Conservation (phyloP, 1,140 invertebrate species). For the Watersipora subatra region DNA sequence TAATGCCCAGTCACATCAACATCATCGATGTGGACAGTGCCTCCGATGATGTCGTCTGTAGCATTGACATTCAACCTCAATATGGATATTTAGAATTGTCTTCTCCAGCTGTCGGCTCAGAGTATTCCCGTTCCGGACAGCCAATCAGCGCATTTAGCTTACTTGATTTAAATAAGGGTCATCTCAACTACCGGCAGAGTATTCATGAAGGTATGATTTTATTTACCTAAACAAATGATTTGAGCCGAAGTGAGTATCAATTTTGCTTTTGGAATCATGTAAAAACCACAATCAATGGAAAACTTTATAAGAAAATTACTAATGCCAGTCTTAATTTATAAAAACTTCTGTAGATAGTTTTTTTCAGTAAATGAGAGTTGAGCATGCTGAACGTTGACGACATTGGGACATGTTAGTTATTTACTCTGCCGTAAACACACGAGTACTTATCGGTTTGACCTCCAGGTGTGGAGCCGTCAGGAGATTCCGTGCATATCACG, state of each 20-base stretch:
- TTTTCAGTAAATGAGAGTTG: too few species aligned
- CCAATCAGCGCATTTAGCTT: slow-evolving; percentile 34
- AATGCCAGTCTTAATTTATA: too few species aligned
- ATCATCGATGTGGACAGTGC: slow-evolving; percentile 35
- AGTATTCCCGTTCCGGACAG: slow-evolving; percentile 28
- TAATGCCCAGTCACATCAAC: slow-evolving; percentile 29
- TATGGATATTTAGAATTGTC: slow-evolving; percentile 38
- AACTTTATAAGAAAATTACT: too few species aligned
- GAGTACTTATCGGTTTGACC: neutral
- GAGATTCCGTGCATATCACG: slow-evolving; percentile 29
- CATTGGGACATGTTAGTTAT: too few species aligned
- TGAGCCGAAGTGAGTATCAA: too few species aligned
- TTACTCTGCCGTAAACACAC: too few species aligned
- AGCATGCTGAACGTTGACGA: too few species aligned
- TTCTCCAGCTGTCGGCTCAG: slow-evolving; percentile 31
- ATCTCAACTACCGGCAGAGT: slow-evolving; percentile 40
- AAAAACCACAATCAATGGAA: too few species aligned
- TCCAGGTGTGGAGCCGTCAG: slow-evolving; percentile 29
- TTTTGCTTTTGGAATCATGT: too few species aligned
- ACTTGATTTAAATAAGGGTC: slow-evolving; percentile 22
- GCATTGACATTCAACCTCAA: slow-evolving; percentile 30
- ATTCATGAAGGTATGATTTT: slow-evolving; percentile 22
- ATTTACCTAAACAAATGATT: neutral
- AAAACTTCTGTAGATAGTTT: too few species aligned
- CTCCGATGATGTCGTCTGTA: slow-evolving; percentile 33